A percentile compares a stretch with the other conserved stretches of the same genome.
These are phyloP conservation scores for Nephrocerus scutellatus DNA, from an alignment of 2,888 invertebrate genomes.

Conservation along the genomic window DNA sequence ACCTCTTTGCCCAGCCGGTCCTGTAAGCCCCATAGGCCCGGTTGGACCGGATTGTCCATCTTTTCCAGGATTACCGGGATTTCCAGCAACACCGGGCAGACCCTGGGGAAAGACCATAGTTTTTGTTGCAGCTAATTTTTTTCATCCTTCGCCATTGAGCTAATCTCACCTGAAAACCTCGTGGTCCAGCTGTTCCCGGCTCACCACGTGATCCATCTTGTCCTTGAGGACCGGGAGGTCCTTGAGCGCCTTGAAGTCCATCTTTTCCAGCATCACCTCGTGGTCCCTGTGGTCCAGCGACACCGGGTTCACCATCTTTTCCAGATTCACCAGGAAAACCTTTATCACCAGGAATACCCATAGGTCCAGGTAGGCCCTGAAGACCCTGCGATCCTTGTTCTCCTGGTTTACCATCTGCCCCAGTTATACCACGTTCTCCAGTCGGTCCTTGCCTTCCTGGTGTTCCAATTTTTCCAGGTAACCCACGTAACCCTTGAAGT, in stretches of 20 bases:
- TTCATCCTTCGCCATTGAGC: conserved; percentile 1
- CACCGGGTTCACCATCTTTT: conserved; percentile 65
- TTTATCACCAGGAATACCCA: conserved; percentile 60
- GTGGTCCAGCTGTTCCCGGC: conserved; percentile 66
- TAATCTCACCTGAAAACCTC: conserved; percentile 65
- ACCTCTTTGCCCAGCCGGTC: conserved; percentile 57
- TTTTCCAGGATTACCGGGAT: conserved; percentile 69
- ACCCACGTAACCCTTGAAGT: conserved; percentile 55
- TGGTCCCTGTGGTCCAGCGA: conserved; percentile 67
- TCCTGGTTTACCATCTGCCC: conserved; percentile 79
- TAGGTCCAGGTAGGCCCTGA: conserved; percentile 69
- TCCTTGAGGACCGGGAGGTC: conserved; percentile 66
- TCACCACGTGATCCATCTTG: conserved; percentile 68
- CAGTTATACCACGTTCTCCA: conserved; percentile 68
- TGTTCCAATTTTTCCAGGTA: conserved; percentile 63
- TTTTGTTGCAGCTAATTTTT: too few species aligned
- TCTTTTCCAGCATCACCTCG: conserved; percentile 74
- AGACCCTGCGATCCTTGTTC: conserved; percentile 73
- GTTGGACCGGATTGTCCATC: conserved; percentile 69
- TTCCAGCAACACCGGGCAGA: conserved; percentile 66
- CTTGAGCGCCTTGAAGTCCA: conserved; percentile 67
- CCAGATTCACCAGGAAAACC: conserved; percentile 70
- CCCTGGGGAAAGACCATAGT: conserved; percentile 48
- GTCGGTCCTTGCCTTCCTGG: conserved; percentile 63
- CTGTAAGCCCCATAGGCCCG: conserved; percentile 58